Base-by-base conservation (phyloP, 2,113 vertebrate genomes). In the Coptodon bakossiorum region DNA sequence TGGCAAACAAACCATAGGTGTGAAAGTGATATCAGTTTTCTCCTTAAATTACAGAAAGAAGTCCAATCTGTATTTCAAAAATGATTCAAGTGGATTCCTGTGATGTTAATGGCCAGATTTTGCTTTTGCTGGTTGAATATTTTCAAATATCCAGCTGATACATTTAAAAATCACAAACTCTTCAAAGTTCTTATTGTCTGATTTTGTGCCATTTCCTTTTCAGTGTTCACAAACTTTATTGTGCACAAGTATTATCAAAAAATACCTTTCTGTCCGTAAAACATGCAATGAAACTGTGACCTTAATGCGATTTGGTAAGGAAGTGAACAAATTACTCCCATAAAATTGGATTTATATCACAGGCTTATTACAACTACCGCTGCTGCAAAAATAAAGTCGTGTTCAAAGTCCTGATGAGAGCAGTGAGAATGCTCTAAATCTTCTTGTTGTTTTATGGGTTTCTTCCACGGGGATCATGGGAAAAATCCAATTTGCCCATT, bases 401-500 rank as follows among this genome's bases (percentile, higher is more conserved):
- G 81, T 86, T 90, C 45, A 84, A 48, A 85, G 87, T 73, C 19
- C 61, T 48, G 81, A 83, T 56, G 54, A 31, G 78, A 61, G 59
- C 78, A 31, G 29, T 56, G 16, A 81, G 57, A 34, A 36, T 2
- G 31, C 7, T 80, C 27, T 31, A 83, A 91, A 87, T 59, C 86
- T 90, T 59, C 82, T 83, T 86, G 87, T 90, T 92, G 89, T 83
- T 92, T 94, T 85, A 71, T 66, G 80, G 29, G 85, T 93, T 90
- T 93, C 87, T 93, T 95, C 90, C 93, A 93, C 91, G 83, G 84
- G 81, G 92, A 94, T 95, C 92, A 95, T 84, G 90, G 76, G 91
- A 90, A 83, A 89, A 94, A 91, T 95, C 93, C 92, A 93, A 94
- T 94, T 93, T 91, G 88, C 45, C 68, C 90, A 92, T 93, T 95